Conservation (phyloP, 2,888 invertebrate species). For the Papilio demoleus region DNA sequence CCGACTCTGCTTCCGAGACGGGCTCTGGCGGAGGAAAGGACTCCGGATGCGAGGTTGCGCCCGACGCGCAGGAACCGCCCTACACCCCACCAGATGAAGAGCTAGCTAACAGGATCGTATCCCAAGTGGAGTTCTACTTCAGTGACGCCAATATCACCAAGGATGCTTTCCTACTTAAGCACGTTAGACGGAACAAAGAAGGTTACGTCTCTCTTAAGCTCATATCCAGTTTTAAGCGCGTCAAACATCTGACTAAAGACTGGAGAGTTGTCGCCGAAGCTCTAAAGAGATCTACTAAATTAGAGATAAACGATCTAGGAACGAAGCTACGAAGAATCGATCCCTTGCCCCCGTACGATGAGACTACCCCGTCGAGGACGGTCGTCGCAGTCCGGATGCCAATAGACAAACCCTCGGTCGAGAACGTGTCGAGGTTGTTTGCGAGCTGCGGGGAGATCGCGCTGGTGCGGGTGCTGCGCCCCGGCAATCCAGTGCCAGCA, state of each 20-base stretch:
- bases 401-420: conserved; percentile 92
- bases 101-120: conserved; percentile 89
- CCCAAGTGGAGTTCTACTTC: conserved; percentile 97
- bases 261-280: conserved; percentile 96
- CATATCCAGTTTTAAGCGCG: conserved; percentile 97
- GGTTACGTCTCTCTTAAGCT: conserved; percentile 97
- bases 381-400: conserved; percentile 94
- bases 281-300: conserved; percentile 88
- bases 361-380: conserved; percentile 95
- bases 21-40: conserved; percentile 86
- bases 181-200: conserved; percentile 96
- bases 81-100: conserved; percentile 89
- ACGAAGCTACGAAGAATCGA: conserved; percentile 94
- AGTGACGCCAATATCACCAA: conserved; percentile 97
- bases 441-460: conserved; percentile 95
- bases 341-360: conserved; percentile 94
- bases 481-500: conserved; percentile 95
- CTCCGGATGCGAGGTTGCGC: conserved; percentile 86
- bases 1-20: conserved; percentile 86
- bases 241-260: conserved; percentile 96
- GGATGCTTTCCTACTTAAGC: conserved; percentile 97
- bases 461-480: conserved; percentile 92
- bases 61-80: conserved; percentile 83
- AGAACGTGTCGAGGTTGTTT: conserved; percentile 96
- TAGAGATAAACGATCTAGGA: conserved; percentile 95